phyloP scores from a whole-genome alignment of 1,140 invertebrate genomes.

The Sinella curviseta region DNA sequence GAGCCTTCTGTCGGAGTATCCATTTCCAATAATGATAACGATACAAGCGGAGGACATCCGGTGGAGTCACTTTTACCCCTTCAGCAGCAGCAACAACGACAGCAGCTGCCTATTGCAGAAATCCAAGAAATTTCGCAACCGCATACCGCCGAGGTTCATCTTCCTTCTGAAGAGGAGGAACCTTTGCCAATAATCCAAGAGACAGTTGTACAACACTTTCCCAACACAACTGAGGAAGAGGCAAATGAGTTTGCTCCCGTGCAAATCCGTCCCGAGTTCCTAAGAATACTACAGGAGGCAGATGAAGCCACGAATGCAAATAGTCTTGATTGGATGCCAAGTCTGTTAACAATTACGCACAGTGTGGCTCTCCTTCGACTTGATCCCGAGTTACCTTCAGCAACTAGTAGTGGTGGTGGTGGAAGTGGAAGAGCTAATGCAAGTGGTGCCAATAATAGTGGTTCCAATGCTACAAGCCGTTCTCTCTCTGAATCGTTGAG shows the following conservation, averaged over 20 bases:
- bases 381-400: background rate
- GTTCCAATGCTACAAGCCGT: background rate
- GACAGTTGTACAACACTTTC: background rate
- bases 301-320: slow-evolving; percentile 14
- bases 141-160: background rate
- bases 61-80: too few species aligned
- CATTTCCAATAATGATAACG: too few species aligned
- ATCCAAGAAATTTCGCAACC: background rate
- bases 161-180: background rate
- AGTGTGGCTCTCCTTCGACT: slow-evolving; percentile 16
- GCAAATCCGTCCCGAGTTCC: slow-evolving; percentile 10
- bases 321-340: slow-evolving; percentile 24
- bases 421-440: background rate
- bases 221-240: background rate
- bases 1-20: too few species aligned
- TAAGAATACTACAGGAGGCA: slow-evolving; percentile 4
- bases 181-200: background rate
- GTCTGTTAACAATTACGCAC: slow-evolving; percentile 5
- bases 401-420: slow-evolving; percentile 2
- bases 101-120: background rate
- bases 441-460: background rate
- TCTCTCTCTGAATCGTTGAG: background rate
- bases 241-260: slow-evolving; percentile 10
- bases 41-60: too few species aligned
- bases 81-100: background rate